Conservation (phyloP, 2,113 vertebrate species). For the Pantherophis guttatus region DNA sequence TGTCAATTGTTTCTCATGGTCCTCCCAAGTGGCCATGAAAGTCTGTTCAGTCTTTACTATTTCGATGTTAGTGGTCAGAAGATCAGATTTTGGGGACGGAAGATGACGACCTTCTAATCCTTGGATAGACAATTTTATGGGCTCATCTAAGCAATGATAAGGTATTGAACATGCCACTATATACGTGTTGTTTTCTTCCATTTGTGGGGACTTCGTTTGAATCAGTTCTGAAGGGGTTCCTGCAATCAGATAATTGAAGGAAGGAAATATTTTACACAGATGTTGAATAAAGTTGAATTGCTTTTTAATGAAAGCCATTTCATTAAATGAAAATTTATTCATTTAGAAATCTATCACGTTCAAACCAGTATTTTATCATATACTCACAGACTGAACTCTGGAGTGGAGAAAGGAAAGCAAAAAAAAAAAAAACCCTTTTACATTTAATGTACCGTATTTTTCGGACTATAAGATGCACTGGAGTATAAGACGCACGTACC, state of each 20-base stretch:
- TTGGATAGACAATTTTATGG: background rate
- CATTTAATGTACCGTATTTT: background rate
- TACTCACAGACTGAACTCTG: background rate
- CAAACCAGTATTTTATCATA: background rate
- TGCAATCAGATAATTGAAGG: background rate
- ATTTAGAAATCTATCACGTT: background rate
- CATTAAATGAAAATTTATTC: background rate
- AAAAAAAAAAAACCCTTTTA: background rate
- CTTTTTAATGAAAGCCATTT: background rate
- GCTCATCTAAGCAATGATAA: background rate
- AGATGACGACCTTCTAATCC: background rate
- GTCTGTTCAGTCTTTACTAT: background rate
- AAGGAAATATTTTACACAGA: background rate
- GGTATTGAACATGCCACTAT: background rate
- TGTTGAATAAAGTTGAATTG: background rate
- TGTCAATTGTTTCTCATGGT: background rate
- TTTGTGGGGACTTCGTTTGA: rapidly evolving
- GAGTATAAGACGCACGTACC: too few relatives aligned
- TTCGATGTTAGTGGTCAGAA: too few relatives aligned
- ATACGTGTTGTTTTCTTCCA: rapidly evolving
- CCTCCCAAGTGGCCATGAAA: background rate
- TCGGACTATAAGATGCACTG: too few relatives aligned
- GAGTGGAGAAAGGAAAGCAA: background rate
- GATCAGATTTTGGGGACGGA: too few relatives aligned
- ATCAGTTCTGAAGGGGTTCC: background rate